Conservation (phyloP, 2,113 vertebrate genomes). For the Ellobius talpinus region DNA sequence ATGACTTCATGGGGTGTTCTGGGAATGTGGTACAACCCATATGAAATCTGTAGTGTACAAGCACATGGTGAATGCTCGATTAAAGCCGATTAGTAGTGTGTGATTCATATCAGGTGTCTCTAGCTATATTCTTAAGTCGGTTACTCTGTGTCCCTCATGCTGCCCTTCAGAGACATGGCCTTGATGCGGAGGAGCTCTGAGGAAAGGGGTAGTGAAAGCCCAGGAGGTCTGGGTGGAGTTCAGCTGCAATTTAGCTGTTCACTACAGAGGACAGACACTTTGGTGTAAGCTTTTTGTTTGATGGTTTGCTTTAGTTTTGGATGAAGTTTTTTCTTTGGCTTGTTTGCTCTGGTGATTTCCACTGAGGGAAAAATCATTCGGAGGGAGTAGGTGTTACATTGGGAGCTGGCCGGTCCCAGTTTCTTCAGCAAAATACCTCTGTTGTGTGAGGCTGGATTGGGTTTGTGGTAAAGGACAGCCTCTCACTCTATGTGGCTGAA, state of each 20-base stretch:
- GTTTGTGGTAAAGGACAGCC: not conserved
- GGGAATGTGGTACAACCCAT: not conserved
- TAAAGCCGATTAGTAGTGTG: not conserved
- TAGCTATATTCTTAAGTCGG: not conserved
- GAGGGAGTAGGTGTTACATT: not conserved
- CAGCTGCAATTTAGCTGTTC: constrained; percentile 1
- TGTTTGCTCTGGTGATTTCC: constrained; percentile 29
- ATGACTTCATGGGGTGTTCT: not conserved
- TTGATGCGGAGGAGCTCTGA: not conserved
- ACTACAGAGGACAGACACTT: not conserved
- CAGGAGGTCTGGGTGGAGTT: not conserved
- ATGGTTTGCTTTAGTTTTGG: not conserved
- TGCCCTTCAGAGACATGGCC: not conserved
- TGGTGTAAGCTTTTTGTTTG: not conserved
- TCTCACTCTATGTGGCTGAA: not conserved
- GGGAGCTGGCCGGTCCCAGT: not conserved
- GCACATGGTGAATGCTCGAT: not conserved
- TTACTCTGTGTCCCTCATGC: not conserved
- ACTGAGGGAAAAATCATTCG: not conserved
- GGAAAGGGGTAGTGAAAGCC: not conserved
- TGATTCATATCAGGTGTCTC: not conserved
- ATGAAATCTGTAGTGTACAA: not conserved
- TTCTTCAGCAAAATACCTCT: not conserved
- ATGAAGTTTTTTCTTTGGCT: not conserved
- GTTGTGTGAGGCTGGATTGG: not conserved